These are phyloP conservation scores for Tethya wilhelma DNA, from an alignment of 37 sponge, comb jelly and placozoan species.

Conservation along the genomic window DNA sequence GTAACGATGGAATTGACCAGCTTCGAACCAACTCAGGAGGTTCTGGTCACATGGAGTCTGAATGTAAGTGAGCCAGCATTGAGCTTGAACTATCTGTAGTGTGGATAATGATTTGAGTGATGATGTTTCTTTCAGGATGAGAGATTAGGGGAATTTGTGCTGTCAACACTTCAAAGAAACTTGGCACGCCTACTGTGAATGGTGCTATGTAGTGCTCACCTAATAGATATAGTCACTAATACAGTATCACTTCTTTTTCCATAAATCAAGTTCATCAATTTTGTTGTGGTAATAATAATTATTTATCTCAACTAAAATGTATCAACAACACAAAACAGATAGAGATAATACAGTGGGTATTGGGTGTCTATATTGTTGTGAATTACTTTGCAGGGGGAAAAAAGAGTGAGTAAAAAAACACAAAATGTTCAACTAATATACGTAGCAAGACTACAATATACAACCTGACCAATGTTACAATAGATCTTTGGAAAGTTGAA, in stretches of 20 bases:
- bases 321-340: no score
- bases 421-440: background rate
- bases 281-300: no score
- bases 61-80: slow-evolving; percentile 19
- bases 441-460: background rate
- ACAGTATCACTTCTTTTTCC: no score
- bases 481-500: background rate
- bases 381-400: no score
- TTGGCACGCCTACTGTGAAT: slow-evolving; percentile 40
- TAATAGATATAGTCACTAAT: no score
- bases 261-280: no score
- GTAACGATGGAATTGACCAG: slow-evolving; percentile 45
- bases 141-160: slow-evolving; percentile 40
- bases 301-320: no score
- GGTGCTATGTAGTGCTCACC: no score
- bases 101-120: background rate
- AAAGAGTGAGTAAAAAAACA: background rate
- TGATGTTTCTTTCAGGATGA: slow-evolving; percentile 35
- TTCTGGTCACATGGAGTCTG: slow-evolving; percentile 39
- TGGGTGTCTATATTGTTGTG: no score
- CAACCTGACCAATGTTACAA: background rate
- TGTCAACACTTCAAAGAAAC: slow-evolving; percentile 56
- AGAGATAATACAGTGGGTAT: no score
- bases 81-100: background rate
- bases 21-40: slow-evolving; percentile 23